A percentile compares a stretch with the other conserved stretches of the same genome.
phyloP scores from a whole-genome alignment of 2,797 vertebrate species.

The Hemibagrus guttatus region DNA sequence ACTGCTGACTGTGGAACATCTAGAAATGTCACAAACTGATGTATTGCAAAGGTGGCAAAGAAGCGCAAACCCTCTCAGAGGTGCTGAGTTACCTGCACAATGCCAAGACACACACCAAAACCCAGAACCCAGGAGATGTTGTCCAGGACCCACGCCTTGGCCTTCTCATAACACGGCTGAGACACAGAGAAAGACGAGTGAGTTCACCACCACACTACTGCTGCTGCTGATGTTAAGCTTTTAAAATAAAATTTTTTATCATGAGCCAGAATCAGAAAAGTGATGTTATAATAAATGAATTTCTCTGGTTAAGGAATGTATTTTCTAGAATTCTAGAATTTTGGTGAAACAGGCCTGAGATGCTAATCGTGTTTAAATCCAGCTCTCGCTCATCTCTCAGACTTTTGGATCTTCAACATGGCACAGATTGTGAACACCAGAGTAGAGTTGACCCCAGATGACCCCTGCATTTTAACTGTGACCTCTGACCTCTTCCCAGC shows the following conservation, averaged over 20 bases:
- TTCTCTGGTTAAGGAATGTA: neutral
- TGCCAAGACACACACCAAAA: conserved; percentile 77
- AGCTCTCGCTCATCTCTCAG: neutral
- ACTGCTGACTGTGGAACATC: too few relatives aligned
- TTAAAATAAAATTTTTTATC: neutral
- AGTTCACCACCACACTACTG: neutral
- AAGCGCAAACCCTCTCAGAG: neutral
- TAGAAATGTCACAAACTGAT: too few relatives aligned
- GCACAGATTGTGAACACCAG: neutral
- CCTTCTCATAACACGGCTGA: conserved; percentile 77
- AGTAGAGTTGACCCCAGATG: neutral
- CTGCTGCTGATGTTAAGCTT: neutral
- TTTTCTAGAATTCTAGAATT: too few relatives aligned
- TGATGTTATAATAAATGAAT: neutral
- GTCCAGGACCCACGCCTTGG: conserved; percentile 70
- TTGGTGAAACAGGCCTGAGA: too few relatives aligned
- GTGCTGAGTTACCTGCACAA: conserved; percentile 72
- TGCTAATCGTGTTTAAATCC: neutral
- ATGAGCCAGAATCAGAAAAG: neutral
- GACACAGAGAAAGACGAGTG: conserved; percentile 13
- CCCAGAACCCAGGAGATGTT: conserved; percentile 77
- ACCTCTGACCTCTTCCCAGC: conserved; percentile 76
- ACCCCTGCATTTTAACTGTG: neutral
- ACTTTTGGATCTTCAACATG: neutral
- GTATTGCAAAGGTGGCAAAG: too few relatives aligned